These are phyloP conservation scores for Globia sparganii DNA, from an alignment of 2,888 invertebrate genomes.

Conservation along the genomic window DNA sequence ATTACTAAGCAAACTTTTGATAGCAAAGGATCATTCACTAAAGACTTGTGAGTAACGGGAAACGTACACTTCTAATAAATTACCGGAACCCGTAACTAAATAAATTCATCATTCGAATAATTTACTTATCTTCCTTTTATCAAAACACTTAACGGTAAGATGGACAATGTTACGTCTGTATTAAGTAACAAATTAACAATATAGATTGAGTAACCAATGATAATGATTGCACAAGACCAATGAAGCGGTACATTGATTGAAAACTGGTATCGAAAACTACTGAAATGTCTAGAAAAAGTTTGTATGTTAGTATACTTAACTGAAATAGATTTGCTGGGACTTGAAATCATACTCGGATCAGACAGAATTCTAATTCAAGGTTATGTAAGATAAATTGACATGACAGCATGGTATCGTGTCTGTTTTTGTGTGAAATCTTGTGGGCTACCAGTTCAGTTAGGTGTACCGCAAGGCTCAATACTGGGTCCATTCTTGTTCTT, in stretches of 20 bases:
- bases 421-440: too few species aligned
- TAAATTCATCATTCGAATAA: constrained; percentile 31
- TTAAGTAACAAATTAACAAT: constrained; percentile 49
- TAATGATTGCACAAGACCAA: constrained; percentile 36
- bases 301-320: neutral
- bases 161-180: constrained; percentile 30
- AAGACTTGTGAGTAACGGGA: neutral
- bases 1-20: constrained; percentile 3
- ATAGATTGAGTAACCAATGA: constrained; percentile 32
- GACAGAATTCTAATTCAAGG: constrained; percentile 18
- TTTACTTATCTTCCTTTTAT: constrained; percentile 32
- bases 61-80: constrained; percentile 20
- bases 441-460: too few species aligned
- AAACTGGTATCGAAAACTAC: neutral
- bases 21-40: constrained; percentile 17
- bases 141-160: constrained; percentile 23
- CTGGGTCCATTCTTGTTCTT: too few species aligned
- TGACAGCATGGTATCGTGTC: neutral
- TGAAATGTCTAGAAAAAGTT: neutral
- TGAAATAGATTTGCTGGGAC: constrained; percentile 15
- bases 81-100: constrained; percentile 2
- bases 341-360: constrained; percentile 22
- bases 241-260: constrained; percentile 41
- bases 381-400: constrained; percentile 14
- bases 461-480: too few species aligned